Evolutionary conservation across 1,140 invertebrate genomes (phyloP).

Genomic region (Magallana angulata): DNA sequence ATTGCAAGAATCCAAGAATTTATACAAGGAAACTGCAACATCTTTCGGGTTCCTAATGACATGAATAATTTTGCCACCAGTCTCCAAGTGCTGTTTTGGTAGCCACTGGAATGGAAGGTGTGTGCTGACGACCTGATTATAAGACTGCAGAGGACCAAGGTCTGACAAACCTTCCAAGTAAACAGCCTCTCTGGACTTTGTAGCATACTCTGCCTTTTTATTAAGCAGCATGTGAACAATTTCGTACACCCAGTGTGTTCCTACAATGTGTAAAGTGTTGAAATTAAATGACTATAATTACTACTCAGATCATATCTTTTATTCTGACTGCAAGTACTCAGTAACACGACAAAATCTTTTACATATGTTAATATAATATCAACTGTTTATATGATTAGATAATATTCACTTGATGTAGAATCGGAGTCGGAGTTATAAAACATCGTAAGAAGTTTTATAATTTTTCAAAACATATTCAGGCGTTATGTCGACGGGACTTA

Average conservation of each 20-base stretch:
- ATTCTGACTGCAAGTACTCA: too few relatives aligned
- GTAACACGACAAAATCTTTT: too few relatives aligned
- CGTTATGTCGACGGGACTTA: too few relatives aligned
- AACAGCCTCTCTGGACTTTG: background rate
- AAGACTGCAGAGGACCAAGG: slow-evolving; percentile 2
- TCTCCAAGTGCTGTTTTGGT: slow-evolving; percentile 43
- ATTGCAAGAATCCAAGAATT: background rate
- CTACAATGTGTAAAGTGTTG: slow-evolving; percentile 26
- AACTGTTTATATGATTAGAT: too few relatives aligned
- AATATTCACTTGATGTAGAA: too few relatives aligned
- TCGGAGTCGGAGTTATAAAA: too few relatives aligned
- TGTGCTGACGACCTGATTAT: slow-evolving; percentile 52
- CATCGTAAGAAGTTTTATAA: too few relatives aligned
- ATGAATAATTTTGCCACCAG: slow-evolving; percentile 52
- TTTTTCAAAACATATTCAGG: too few relatives aligned
- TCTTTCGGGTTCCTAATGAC: slow-evolving; percentile 60
- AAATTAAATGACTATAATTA: too few relatives aligned
- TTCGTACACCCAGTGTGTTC: slow-evolving; percentile 58
- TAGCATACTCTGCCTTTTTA: slow-evolving; percentile 41
- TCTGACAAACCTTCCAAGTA: slow-evolving; percentile 1
- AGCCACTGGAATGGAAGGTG: slow-evolving; percentile 47
- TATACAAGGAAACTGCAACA: slow-evolving; percentile 58
- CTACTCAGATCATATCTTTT: too few relatives aligned
- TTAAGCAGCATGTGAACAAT: slow-evolving; percentile 50
- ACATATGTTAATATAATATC: too few relatives aligned